Base-by-base conservation (phyloP, 2,797 vertebrate species). In the Kryptolebias ocellatus region DNA sequence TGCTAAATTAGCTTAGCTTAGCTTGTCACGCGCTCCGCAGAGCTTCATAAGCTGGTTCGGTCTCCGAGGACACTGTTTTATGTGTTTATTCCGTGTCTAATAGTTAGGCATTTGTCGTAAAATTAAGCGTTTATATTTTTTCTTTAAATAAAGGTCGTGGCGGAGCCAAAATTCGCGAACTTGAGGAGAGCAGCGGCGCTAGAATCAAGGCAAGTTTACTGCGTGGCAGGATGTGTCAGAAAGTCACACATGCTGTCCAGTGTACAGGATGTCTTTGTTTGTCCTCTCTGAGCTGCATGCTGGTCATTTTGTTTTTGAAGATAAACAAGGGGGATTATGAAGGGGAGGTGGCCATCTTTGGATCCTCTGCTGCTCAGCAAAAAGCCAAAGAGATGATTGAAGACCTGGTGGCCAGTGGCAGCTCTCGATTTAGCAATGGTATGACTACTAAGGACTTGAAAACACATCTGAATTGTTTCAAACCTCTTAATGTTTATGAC, bases 341-440 rank as follows among this genome's bases (percentile, higher is more conserved):
- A 57, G 92, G 93, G 14, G 92, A 96, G 70, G 94, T 98, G 61
- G 89, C 93, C 74, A 92, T 98, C 81, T 96, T 94, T 82, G 97
- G 97, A 2, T 90, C 83, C 4, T 2, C 49, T 29, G 83, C 83
- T 49, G 94, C 87, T 44, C 96, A 97, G 81, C 87, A 88, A 45
- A 97, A 95, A 90, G 97, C 96, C 74, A 96, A 94, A 76, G 83
- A 90, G 70, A 87, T 96, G 87, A 98, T 98, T 72, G 92, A 96
- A 28, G 81, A 93, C 31, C 67, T 95, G 83, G 20, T 97, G 71
- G 61, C 85, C 17, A 87, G 83, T 64, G 86, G 60, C 64, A 74
- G 46, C 45, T 2, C 53, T 45, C 27, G 51, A 37, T 83, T 72
- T 81, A 49, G 51, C 44, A 69, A 75, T 64, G 77, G 79, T 92